A percentile compares a stretch with the other conserved stretches of the same genome.
Evolutionary conservation across 2,797 vertebrate species (phyloP).

Genomic region (Sebastes vulpes): DNA sequence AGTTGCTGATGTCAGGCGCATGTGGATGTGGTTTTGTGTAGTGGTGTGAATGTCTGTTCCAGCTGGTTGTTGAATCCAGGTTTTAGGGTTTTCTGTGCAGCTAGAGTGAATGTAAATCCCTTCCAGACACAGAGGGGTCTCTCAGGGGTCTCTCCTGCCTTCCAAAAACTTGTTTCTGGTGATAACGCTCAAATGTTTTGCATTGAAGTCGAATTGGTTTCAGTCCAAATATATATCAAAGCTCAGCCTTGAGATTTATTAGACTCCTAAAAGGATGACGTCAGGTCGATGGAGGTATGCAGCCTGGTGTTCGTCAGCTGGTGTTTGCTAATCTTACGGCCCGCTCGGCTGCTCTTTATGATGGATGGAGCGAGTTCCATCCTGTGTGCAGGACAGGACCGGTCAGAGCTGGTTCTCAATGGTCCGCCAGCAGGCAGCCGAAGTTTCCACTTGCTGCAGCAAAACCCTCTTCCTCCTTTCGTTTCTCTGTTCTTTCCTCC

Average conservation of each 20-base stretch:
- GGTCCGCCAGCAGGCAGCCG: constrained; percentile 16
- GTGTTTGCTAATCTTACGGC: constrained; percentile 51
- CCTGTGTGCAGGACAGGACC: constrained; percentile 49
- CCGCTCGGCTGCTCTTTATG: constrained; percentile 48
- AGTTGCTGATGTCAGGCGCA: background rate
- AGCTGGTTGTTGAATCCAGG: background rate
- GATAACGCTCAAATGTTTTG: background rate
- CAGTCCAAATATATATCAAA: background rate
- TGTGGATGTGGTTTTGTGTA: background rate
- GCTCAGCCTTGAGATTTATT: background rate
- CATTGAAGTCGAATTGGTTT: background rate
- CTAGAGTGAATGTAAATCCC: background rate
- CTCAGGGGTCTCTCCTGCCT: background rate
- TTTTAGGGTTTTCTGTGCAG: background rate
- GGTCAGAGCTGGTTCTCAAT: constrained; percentile 71
- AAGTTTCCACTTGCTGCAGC: constrained; percentile 64
- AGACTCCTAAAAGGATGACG: background rate
- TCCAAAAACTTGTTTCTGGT: background rate
- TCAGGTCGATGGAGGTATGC: constrained; percentile 32
- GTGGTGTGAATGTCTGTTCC: background rate
- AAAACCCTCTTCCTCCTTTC: constrained; percentile 65
- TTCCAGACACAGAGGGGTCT: background rate
- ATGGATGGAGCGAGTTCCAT: constrained; percentile 30
- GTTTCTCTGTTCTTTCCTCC: constrained; percentile 60
- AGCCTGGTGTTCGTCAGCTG: constrained; percentile 35